Percentiles rank a stretch among this genome's conserved stretches.
Conservation (phyloP, 2,797 vertebrate genomes). For the Glyptemys insculpta region DNA sequence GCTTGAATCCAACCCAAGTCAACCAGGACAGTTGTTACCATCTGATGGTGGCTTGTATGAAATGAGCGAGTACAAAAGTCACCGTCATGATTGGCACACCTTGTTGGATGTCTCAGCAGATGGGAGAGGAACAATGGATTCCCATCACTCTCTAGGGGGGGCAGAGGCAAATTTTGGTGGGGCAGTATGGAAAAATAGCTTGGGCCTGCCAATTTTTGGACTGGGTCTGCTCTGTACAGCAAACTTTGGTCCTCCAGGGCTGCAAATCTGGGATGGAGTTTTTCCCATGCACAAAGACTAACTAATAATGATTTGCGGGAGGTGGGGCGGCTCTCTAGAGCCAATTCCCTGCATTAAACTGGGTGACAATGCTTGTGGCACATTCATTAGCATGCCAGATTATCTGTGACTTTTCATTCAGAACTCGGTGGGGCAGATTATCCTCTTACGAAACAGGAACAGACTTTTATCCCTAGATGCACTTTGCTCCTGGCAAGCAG, state of each 20-base stretch:
- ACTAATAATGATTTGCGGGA: not conserved
- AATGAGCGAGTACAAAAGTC: not conserved
- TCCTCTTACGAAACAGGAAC: not conserved
- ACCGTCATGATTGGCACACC: not conserved
- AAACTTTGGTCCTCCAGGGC: not conserved
- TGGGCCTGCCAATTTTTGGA: not conserved
- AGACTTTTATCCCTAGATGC: not conserved
- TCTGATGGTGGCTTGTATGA: accelerated
- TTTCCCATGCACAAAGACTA: not conserved
- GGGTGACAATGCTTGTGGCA: not conserved
- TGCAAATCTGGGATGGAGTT: not conserved
- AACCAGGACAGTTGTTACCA: accelerated
- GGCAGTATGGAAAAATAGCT: not conserved
- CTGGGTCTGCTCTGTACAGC: not conserved
- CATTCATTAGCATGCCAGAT: not conserved
- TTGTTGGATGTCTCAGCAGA: not conserved
- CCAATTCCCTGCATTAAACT: not conserved
- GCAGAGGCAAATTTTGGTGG: not conserved
- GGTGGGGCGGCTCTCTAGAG: not conserved
- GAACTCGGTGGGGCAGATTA: not conserved
- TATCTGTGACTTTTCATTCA: not conserved
- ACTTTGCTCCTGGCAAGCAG: not conserved
- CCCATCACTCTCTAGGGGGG: not conserved
- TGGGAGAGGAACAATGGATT: not conserved
- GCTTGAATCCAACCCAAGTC: not conserved